phyloP scores from a whole-genome alignment of 2,113 vertebrate species.

The Eudyptes chrysolophus region DNA sequence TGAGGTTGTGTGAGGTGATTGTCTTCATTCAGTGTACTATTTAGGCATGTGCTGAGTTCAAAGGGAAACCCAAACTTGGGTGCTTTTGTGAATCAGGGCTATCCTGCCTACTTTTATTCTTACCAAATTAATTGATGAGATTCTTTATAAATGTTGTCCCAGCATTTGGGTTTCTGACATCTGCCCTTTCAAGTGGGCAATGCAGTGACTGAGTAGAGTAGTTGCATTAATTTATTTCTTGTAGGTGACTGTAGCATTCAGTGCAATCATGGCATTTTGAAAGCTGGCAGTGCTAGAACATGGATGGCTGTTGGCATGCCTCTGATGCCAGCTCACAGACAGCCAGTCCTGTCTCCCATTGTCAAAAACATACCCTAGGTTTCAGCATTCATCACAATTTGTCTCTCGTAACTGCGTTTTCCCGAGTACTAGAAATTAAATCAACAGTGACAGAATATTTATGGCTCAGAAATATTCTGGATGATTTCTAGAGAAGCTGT shows the following conservation, averaged over 20 bases:
- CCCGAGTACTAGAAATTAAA: slow-evolving; percentile 31
- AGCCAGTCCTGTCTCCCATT: background rate
- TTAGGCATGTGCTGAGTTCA: background rate
- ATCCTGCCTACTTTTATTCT: background rate
- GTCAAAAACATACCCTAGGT: background rate
- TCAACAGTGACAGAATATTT: slow-evolving; percentile 48
- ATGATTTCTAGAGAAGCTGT: slow-evolving; percentile 36
- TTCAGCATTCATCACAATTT: slow-evolving; percentile 32
- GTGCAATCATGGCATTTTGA: background rate
- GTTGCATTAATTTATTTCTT: background rate
- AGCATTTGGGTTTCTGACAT: background rate
- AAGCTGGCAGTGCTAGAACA: background rate
- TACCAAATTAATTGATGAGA: background rate
- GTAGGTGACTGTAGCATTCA: background rate
- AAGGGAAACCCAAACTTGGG: background rate
- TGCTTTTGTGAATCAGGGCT: background rate
- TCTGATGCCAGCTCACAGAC: background rate
- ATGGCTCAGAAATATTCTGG: slow-evolving; percentile 19
- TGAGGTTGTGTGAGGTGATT: background rate
- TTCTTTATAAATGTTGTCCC: background rate
- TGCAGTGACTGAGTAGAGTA: background rate
- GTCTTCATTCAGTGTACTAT: background rate
- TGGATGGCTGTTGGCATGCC: background rate
- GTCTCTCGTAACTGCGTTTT: slow-evolving; percentile 28
- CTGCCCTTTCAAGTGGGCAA: background rate